phyloP scores from a whole-genome alignment of 1,140 invertebrate genomes.

The Diorhabda elongata region DNA sequence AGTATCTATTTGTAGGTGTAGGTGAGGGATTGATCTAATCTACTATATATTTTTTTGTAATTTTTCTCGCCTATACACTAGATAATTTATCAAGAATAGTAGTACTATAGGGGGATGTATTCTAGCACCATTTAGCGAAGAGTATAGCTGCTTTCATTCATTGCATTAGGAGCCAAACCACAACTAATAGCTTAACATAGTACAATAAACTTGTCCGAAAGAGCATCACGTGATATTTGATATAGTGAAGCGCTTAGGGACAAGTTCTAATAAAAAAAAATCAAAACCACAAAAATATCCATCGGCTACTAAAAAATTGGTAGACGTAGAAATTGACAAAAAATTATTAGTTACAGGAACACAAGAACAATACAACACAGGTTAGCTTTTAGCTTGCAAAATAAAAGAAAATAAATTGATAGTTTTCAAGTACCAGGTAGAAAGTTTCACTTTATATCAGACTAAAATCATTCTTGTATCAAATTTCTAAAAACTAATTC shows the following conservation, averaged over 20 bases:
- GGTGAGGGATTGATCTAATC: too few relatives aligned
- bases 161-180: neutral
- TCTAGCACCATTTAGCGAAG: constrained; percentile 8
- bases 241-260: neutral
- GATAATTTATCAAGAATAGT: neutral
- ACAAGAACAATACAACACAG: constrained; percentile 13
- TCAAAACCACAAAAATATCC: constrained; percentile 4
- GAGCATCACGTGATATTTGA: neutral
- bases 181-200: neutral
- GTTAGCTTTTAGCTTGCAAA: constrained; percentile 20
- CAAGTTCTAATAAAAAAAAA: neutral
- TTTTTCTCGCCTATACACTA: too few relatives aligned
- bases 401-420: constrained; percentile 6
- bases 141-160: neutral
- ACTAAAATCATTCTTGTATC: too few relatives aligned
- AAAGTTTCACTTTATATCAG: neutral
- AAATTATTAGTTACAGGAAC: constrained; percentile 9
- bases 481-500: too few relatives aligned
- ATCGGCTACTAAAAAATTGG: neutral
- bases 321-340: constrained; percentile 5
- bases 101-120: neutral
- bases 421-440: neutral
- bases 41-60: too few relatives aligned
- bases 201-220: neutral
- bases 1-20: too few relatives aligned